Conservation (phyloP, 2,888 invertebrate genomes). For the Caenorhabditis doughertyi region DNA sequence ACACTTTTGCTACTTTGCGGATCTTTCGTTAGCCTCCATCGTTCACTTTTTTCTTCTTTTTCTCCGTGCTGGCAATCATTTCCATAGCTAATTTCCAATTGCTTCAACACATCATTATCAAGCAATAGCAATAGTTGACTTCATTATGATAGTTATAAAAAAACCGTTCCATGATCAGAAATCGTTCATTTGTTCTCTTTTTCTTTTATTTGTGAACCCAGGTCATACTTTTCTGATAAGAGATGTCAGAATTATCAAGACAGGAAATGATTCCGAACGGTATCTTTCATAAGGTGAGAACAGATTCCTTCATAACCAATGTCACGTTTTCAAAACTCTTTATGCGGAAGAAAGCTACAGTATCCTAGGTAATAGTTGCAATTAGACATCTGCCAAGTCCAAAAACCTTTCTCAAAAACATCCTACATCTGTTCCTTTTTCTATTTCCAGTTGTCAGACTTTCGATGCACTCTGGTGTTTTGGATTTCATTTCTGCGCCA, state of each 20-base stretch:
- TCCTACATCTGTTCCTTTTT: conserved; percentile 19
- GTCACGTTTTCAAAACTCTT: neutral
- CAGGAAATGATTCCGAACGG: conserved; percentile 5
- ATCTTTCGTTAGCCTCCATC: conserved; percentile 35
- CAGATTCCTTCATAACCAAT: conserved; percentile 1
- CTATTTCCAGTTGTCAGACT: conserved; percentile 12
- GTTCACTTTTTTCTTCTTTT: neutral
- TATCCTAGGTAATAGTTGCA: conserved; percentile 27
- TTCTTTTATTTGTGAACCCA: conserved; percentile 3
- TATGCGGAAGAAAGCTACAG: neutral
- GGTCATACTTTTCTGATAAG: neutral
- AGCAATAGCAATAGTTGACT: neutral
- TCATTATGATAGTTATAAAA: neutral
- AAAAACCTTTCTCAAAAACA: neutral
- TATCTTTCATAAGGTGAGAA: neutral
- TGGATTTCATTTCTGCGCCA: conserved; percentile 34
- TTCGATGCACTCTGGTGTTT: conserved; percentile 27
- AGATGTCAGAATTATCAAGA: neutral
- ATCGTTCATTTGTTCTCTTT: conserved; percentile 1
- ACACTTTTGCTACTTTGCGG: conserved; percentile 43
- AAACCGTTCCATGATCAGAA: neutral
- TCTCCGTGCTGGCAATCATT: conserved; percentile 12
- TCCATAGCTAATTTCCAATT: conserved; percentile 3
- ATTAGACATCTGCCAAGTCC: neutral
- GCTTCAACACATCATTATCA: conserved; percentile 4